Evolutionary conservation across 2,113 vertebrate genomes (phyloP), one percentile per base, ranked within the genome.

Genomic region (Heliornis fulica): DNA sequence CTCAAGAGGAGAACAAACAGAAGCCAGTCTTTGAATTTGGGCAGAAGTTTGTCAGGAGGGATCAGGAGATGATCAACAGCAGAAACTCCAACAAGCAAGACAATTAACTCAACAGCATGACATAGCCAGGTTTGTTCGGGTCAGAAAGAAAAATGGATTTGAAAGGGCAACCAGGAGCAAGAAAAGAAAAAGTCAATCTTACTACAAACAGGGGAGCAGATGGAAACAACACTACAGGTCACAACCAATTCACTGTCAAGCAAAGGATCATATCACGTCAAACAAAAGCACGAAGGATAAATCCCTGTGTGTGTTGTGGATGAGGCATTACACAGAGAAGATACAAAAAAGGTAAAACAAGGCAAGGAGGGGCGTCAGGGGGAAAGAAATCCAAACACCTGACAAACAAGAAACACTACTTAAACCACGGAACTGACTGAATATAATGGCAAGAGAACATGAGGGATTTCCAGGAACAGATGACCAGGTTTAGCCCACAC

Each of bases 51-150:
- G 69, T 90, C 72, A 90, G 71, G 41, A 91, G 56, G 32, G 50
- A 90, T 72, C 71, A 64, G 85, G 64, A 90, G 79, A 90, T 64
- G 83, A 95, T 20, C 40, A 93, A 89, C 88, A 83, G 83, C 76
- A 86, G 79, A 60, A 96, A 90, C 64, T 96, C 61, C 81, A 95
- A 86, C 15, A 65, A 66, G 66, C 50, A 79, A 86, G 87, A 92
- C 79, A 86, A 84, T 87, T 94, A 91, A 83, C 56, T 93, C 75
- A 64, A 82, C 46, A 86, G 83, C 56, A 41, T n/a, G 64, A 93
- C 50, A 54, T 15, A 45, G 59, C 79, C 78, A 56, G 40, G 51
- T 50, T 36, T 86, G 78, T 56, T 75, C 64, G 48, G 72, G 60
- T 83, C 90, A 94, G 76, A 77, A 89, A 69, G 56, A 72, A 51